Conservation (phyloP, 2,797 vertebrate genomes). For the Netta rufina region DNA sequence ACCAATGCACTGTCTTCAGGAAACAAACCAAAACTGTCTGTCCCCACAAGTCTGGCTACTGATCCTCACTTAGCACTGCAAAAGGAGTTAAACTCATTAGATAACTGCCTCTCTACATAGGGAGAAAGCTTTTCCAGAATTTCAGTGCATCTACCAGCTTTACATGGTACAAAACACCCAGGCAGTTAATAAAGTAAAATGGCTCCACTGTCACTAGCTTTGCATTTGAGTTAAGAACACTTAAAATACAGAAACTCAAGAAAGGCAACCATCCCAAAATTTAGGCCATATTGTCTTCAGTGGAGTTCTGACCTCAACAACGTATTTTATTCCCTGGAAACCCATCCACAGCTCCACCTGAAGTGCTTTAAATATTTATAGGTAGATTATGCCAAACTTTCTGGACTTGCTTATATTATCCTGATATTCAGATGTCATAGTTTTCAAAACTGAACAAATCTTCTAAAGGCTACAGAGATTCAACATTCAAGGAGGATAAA, state of each 20-base stretch:
- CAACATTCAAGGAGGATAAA: background rate
- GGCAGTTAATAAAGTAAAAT: background rate
- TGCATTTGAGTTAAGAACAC: background rate
- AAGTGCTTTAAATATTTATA: background rate
- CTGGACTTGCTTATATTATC: background rate
- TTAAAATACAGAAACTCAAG: background rate
- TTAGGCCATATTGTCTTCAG: background rate
- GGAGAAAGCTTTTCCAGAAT: background rate
- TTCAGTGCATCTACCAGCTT: background rate
- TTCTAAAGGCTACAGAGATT: background rate
- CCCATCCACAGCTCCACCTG: background rate
- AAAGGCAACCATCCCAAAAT: background rate
- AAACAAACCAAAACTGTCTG: background rate
- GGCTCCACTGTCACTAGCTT: background rate
- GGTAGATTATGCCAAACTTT: background rate
- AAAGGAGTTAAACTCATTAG: background rate
- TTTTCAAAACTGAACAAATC: background rate
- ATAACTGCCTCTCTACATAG: background rate
- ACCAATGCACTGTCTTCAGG: background rate
- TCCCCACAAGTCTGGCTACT: background rate
- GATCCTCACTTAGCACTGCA: background rate
- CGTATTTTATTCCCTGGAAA: background rate
- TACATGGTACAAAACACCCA: background rate
- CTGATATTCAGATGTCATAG: background rate
- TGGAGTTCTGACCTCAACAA: background rate